phyloP scores from a whole-genome alignment of 2,888 invertebrate genomes.

The Dryadula phaetusa region DNA sequence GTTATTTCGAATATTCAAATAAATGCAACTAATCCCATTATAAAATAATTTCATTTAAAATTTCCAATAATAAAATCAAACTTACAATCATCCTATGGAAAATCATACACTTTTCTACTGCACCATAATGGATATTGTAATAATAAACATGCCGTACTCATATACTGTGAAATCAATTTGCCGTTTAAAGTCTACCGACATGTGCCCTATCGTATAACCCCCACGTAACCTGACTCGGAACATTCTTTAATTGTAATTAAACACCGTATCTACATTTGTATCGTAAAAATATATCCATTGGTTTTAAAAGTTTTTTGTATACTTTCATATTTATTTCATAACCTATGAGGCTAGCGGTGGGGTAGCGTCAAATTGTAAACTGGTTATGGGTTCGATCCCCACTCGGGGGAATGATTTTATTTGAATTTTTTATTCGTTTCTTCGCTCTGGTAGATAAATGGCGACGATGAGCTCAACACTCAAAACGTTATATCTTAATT shows the following conservation, averaged over 20 bases:
- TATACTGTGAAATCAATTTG: slow-evolving; percentile 30
- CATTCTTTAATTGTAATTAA: slow-evolving; percentile 35
- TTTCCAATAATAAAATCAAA: neutral
- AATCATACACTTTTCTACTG: neutral
- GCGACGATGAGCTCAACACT: too few species aligned
- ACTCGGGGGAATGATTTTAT: neutral
- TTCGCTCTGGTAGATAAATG: too few species aligned
- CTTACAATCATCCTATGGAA: neutral
- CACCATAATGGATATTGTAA: neutral
- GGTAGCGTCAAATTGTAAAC: neutral
- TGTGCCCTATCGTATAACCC: slow-evolving; percentile 42
- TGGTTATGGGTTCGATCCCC: neutral
- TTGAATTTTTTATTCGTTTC: neutral
- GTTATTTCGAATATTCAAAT: too few species aligned
- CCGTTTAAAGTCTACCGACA: slow-evolving; percentile 3
- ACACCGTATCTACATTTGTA: slow-evolving; percentile 28
- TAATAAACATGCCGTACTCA: neutral
- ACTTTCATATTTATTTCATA: neutral
- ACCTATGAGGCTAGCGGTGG: neutral
- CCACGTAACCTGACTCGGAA: slow-evolving; percentile 28
- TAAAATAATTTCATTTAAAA: too few species aligned
- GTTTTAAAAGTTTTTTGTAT: neutral
- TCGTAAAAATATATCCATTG: slow-evolving; percentile 8
- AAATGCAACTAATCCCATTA: too few species aligned
- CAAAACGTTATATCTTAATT: too few species aligned